These are phyloP conservation scores for Mythimna loreyi DNA, from an alignment of 2,888 invertebrate species.

Conservation along the genomic window DNA sequence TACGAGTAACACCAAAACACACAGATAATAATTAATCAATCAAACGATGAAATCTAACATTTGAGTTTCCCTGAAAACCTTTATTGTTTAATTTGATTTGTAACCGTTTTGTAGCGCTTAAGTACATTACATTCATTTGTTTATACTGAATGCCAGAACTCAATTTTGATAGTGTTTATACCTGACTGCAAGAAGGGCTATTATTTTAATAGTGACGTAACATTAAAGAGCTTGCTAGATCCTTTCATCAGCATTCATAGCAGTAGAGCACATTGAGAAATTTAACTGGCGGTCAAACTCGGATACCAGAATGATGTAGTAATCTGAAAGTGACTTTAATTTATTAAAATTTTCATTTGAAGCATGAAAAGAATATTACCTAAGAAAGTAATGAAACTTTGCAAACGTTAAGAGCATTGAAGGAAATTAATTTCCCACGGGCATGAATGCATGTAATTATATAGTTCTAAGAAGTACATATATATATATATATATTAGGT, in stretches of 20 bases:
- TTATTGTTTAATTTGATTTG: background rate
- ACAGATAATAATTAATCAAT: background rate
- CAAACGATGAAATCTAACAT: background rate
- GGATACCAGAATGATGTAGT: conserved; percentile 11
- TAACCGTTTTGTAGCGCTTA: background rate
- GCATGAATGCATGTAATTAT: conserved; percentile 68
- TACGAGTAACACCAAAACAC: background rate
- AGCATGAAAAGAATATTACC: conserved; percentile 62
- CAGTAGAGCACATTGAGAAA: conserved; percentile 5
- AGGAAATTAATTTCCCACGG: conserved; percentile 76
- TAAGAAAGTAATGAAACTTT: conserved; percentile 67
- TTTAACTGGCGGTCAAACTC: conserved; percentile 9
- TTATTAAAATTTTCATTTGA: conserved; percentile 45
- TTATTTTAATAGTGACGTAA: conserved; percentile 15
- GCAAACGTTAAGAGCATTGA: conserved; percentile 69
- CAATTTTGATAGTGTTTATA: background rate
- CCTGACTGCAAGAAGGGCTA: too few relatives aligned
- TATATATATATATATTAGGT: conserved; percentile 31
- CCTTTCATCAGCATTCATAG: conserved; percentile 11
- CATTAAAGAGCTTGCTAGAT: conserved; percentile 1
- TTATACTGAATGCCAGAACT: background rate
- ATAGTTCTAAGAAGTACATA: conserved; percentile 62
- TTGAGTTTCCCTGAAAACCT: background rate
- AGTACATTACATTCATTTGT: conserved; percentile 1
- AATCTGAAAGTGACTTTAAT: conserved; percentile 22